Conservation (phyloP, 2,797 vertebrate species). For the Microctenopoma lineatum region DNA sequence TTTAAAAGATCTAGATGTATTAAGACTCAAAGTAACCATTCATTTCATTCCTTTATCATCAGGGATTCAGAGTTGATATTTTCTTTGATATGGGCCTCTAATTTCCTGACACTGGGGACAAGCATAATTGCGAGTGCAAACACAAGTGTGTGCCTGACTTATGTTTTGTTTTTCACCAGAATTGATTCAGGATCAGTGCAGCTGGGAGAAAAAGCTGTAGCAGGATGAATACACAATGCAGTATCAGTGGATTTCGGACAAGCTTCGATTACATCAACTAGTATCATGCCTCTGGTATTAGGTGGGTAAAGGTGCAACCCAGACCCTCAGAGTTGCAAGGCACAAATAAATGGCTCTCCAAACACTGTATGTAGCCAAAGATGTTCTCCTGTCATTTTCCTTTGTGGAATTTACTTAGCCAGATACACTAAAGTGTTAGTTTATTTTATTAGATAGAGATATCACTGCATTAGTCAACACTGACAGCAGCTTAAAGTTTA, state of each 20-base stretch:
- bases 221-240: conserved; percentile 25
- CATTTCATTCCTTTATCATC: conserved; percentile 9
- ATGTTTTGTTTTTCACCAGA: conserved; percentile 11
- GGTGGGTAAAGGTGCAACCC: conserved; percentile 5
- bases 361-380: background rate
- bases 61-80: conserved; percentile 10
- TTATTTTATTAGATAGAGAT: background rate
- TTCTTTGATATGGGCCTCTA: conserved; percentile 41
- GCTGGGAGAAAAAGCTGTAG: conserved; percentile 11
- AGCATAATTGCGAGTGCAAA: background rate
- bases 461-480: conserved; percentile 9
- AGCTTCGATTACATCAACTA: conserved; percentile 28
- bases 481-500: background rate
- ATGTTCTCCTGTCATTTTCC: background rate
- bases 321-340: conserved; percentile 33
- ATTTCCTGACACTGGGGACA: conserved; percentile 37
- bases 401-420: background rate
- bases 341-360: conserved; percentile 33
- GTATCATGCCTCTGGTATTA: conserved; percentile 16
- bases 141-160: background rate
- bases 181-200: conserved; percentile 12
- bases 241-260: conserved; percentile 32
- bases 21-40: conserved; percentile 24
- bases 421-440: background rate
- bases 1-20: conserved; percentile 12